Conservation (phyloP, 2,888 invertebrate genomes). For the Drosophila pseudotakahashii region DNA sequence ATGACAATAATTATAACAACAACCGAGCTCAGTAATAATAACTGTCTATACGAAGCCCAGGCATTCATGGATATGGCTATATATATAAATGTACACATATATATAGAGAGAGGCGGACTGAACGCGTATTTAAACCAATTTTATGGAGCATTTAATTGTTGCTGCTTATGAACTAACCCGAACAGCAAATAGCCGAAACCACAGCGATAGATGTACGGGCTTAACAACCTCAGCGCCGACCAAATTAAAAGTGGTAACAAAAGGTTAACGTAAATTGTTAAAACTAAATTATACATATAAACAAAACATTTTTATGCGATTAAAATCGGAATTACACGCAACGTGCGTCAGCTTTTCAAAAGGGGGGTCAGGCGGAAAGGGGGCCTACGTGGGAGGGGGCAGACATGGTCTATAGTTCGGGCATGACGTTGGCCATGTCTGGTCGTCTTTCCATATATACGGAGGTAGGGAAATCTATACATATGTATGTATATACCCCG, state of each 20-base stretch:
- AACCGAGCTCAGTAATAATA: conserved; percentile 62
- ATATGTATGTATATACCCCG: conserved; percentile 2
- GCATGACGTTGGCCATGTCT: conserved; percentile 46
- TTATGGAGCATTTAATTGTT: conserved; percentile 80
- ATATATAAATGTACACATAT: background rate
- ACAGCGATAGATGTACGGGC: conserved; percentile 23
- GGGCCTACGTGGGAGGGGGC: conserved; percentile 25
- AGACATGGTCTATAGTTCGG: conserved; percentile 57
- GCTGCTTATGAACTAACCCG: conserved; percentile 66
- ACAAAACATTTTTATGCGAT: conserved; percentile 80
- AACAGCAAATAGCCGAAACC: conserved; percentile 18
- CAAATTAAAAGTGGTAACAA: conserved; percentile 78
- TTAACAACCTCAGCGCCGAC: conserved; percentile 34
- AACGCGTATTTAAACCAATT: conserved; percentile 74
- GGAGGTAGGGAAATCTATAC: background rate
- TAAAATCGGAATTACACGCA: conserved; percentile 83
- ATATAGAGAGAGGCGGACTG: conserved; percentile 9
- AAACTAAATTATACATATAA: conserved; percentile 80
- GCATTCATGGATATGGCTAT: background rate
- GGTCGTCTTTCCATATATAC: conserved; percentile 43
- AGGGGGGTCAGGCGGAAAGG: conserved; percentile 1
- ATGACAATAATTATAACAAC: conserved; percentile 74
- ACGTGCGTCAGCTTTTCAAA: conserved; percentile 74
- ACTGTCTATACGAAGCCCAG: conserved; percentile 62
- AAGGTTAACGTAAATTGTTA: conserved; percentile 79